These are phyloP conservation scores for Chionoecetes opilio DNA, from an alignment of 1,140 invertebrate species.

Conservation along the genomic window DNA sequence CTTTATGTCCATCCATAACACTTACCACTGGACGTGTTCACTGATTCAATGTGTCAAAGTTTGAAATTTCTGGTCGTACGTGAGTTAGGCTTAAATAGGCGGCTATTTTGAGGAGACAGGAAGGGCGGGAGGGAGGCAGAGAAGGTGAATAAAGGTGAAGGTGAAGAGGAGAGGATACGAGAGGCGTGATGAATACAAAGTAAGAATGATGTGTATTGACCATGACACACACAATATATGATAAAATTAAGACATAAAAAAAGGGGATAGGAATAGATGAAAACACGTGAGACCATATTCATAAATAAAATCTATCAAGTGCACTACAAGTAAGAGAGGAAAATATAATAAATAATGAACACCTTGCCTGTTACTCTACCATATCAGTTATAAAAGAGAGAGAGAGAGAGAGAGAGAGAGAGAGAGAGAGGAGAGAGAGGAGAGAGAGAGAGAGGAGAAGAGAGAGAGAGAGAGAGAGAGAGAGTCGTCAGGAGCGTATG, in stretches of 20 bases:
- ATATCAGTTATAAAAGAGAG: no score
- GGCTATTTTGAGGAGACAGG: neutral
- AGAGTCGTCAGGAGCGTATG: neutral
- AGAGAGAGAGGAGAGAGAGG: no score
- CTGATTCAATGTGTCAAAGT: neutral
- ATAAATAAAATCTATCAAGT: no score
- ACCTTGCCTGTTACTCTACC: no score
- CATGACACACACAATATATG: no score
- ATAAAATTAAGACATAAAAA: no score
- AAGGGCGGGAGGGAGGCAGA: neutral
- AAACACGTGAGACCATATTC: no score
- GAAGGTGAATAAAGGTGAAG: neutral
- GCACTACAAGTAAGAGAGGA: no score
- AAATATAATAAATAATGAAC: no score
- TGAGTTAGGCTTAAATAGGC: neutral
- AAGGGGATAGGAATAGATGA: no score
- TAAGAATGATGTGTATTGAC: no score
- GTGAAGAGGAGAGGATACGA: neutral
- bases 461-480: conserved; percentile 62
- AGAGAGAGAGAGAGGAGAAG: conserved; percentile 47
- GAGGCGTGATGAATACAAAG: neutral
- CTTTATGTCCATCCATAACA: neutral
- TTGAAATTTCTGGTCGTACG: neutral
- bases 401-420: no score
- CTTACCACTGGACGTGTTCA: neutral